phyloP scores from a whole-genome alignment of 2,113 vertebrate genomes.

The Thalassarche chlororhynchos region DNA sequence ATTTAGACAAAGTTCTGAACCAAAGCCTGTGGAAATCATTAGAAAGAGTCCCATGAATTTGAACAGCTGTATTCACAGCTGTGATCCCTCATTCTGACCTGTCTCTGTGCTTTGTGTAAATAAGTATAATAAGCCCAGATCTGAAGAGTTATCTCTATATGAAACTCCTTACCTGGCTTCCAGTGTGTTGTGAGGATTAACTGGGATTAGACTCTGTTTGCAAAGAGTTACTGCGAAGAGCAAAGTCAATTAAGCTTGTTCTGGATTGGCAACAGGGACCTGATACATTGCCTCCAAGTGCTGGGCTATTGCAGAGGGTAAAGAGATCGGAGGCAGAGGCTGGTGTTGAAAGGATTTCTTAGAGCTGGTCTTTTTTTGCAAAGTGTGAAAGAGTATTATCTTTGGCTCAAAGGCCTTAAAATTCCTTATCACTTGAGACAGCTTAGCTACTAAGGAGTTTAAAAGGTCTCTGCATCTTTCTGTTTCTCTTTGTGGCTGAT shows the following conservation, averaged over 20 bases:
- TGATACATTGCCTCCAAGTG: neutral
- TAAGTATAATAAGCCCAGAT: neutral
- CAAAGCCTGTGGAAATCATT: neutral
- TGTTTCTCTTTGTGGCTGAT: neutral
- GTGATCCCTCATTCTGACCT: neutral
- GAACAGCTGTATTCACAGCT: neutral
- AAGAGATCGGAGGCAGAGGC: neutral
- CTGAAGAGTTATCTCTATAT: neutral
- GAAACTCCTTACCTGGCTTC: neutral
- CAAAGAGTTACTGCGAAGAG: neutral
- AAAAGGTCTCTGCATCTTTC: neutral
- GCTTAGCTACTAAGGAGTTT: neutral
- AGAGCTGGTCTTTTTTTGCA: neutral
- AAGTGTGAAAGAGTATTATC: neutral
- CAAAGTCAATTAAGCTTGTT: neutral
- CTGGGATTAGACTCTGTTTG: neutral
- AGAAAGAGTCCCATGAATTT: neutral
- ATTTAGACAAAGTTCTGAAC: neutral
- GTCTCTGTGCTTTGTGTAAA: neutral
- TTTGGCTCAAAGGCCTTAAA: neutral
- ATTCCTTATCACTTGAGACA: neutral
- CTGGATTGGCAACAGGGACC: neutral
- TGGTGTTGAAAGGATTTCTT: neutral
- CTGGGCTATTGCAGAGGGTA: neutral
- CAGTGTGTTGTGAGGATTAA: neutral